Percentiles rank a stretch among this genome's conserved stretches.
phyloP scores from a whole-genome alignment of 2,797 vertebrate species.

The Pelobates cultripes region DNA sequence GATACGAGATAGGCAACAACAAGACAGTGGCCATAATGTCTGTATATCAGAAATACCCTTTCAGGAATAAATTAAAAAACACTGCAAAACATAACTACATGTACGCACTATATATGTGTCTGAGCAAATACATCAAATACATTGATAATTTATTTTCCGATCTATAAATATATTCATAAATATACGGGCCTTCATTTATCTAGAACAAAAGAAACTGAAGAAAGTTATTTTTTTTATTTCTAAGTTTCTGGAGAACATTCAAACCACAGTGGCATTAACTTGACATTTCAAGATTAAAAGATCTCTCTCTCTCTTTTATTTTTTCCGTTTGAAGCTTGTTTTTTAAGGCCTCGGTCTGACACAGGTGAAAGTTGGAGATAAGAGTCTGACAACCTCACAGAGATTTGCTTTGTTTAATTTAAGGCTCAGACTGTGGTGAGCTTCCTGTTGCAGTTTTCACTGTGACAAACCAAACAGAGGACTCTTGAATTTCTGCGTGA shows the following conservation, averaged over 20 bases:
- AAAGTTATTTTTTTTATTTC: background rate
- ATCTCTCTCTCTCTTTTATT: constrained; percentile 19
- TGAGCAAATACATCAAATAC: too few species aligned
- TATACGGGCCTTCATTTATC: background rate
- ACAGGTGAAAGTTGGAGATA: constrained; percentile 45
- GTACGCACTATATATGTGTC: too few species aligned
- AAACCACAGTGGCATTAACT: background rate
- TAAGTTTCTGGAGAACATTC: background rate
- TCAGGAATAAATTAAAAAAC: too few species aligned
- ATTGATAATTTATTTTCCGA: background rate
- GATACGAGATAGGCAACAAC: too few species aligned
- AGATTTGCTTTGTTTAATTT: constrained; percentile 31
- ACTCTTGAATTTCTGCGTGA: constrained; percentile 18
- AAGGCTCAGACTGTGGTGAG: constrained; percentile 5
- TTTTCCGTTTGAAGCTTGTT: constrained; percentile 23
- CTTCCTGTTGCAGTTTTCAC: constrained; percentile 29
- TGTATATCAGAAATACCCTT: too few species aligned
- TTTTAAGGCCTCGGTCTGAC: constrained; percentile 20
- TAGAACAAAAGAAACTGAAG: background rate
- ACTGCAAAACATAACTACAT: too few species aligned
- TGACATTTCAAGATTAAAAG: constrained; percentile 27
- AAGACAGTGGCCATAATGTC: too few species aligned
- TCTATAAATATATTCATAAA: background rate
- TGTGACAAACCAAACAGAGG: constrained; percentile 13
- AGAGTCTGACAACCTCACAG: constrained; percentile 31